phyloP scores from a whole-genome alignment of 2,797 vertebrate genomes.

The Cheirogaleus major region DNA sequence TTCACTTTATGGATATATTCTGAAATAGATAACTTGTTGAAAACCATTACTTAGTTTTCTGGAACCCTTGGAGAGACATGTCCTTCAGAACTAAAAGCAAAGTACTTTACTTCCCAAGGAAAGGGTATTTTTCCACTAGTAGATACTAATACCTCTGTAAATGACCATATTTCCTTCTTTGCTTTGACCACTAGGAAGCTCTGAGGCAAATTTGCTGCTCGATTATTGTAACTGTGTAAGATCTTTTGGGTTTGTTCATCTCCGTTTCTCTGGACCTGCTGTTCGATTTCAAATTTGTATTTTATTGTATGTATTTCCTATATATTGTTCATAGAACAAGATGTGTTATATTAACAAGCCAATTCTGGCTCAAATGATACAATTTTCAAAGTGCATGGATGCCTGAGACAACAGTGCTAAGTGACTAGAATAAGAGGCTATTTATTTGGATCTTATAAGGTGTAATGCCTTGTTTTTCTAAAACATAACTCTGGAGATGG shows the following conservation, averaged over 20 bases:
- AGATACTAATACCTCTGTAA: neutral
- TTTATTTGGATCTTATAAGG: neutral
- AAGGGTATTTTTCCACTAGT: neutral
- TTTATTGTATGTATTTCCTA: neutral
- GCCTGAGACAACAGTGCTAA: neutral
- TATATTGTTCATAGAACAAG: neutral
- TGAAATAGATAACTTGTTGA: neutral
- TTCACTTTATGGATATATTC: neutral
- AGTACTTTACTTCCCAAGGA: neutral
- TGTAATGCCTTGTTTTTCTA: neutral
- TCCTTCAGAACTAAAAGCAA: constrained; percentile 5
- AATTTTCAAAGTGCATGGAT: neutral
- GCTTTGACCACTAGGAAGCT: neutral
- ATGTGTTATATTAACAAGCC: neutral
- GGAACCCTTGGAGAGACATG: neutral
- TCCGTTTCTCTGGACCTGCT: neutral
- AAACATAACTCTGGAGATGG: neutral
- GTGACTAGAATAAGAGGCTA: neutral
- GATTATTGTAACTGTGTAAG: neutral
- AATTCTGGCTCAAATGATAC: neutral
- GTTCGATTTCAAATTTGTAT: neutral
- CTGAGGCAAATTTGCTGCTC: neutral
- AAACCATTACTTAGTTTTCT: neutral
- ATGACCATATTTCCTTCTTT: neutral
- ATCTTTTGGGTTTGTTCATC: neutral